Percentiles rank a stretch among this genome's conserved stretches.
Evolutionary conservation across 1,140 invertebrate genomes (phyloP).

Genomic region (Orchestia grillus): DNA sequence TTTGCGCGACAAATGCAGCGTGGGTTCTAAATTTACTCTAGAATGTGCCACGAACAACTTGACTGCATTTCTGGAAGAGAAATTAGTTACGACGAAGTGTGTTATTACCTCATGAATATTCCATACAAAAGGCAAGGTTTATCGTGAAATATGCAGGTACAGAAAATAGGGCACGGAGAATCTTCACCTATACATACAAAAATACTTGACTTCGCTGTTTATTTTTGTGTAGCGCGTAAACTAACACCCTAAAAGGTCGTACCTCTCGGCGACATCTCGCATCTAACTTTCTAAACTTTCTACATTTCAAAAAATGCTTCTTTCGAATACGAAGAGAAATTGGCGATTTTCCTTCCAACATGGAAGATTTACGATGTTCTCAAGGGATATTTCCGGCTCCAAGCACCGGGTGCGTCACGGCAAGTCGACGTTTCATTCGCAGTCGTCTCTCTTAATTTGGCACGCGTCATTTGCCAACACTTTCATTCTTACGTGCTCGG

Average conservation of each 20-base stretch:
- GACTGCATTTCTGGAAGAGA: no score
- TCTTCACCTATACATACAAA: background rate
- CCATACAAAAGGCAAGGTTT: background rate
- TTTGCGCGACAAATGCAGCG: no score
- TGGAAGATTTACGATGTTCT: background rate
- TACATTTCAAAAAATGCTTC: background rate
- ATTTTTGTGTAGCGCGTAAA: background rate
- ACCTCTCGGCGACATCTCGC: background rate
- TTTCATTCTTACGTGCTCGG: background rate
- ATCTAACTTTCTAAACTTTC: background rate
- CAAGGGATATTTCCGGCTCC: background rate
- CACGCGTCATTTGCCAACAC: background rate
- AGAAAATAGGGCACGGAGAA: background rate
- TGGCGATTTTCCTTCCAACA: background rate
- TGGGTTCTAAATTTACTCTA: no score
- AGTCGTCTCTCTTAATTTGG: background rate
- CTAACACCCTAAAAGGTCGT: background rate
- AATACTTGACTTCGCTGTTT: background rate
- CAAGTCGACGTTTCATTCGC: background rate
- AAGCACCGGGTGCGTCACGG: background rate
- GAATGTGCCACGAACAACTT: no score
- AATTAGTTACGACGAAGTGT: no score
- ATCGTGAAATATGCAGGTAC: background rate
- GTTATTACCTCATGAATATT: no score
- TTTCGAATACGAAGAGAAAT: background rate